A percentile compares a stretch with the other conserved stretches of the same genome.
phyloP scores from a whole-genome alignment of 2,113 vertebrate species.

The Aix galericulata region DNA sequence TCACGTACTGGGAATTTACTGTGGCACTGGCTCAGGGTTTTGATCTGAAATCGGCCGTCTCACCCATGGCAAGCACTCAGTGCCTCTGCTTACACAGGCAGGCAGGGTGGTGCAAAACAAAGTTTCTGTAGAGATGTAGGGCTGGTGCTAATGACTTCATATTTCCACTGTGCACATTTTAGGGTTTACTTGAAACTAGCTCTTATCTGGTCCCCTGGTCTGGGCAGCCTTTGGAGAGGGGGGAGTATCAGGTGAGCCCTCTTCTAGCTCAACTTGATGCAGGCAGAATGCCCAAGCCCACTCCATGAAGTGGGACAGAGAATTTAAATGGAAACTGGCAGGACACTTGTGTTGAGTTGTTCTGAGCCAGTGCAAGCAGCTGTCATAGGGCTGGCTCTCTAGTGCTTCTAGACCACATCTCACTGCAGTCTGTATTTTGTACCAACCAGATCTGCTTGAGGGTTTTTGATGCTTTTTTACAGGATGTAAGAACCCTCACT shows the following conservation, averaged over 20 bases:
- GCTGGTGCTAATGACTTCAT: neutral
- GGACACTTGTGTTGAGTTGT: neutral
- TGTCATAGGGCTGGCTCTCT: neutral
- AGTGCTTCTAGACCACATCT: neutral
- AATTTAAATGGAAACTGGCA: neutral
- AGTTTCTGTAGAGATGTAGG: neutral
- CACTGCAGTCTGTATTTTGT: neutral
- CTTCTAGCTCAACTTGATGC: too few relatives aligned
- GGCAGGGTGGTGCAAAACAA: neutral
- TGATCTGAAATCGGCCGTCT: too few relatives aligned
- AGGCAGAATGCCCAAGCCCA: neutral
- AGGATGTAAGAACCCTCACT: neutral
- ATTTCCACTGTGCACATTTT: neutral
- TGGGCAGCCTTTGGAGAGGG: neutral
- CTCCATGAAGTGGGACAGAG: neutral
- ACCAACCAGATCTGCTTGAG: rapidly evolving
- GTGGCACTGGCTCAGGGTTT: neutral
- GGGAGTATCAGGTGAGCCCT: too few relatives aligned
- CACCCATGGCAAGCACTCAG: neutral
- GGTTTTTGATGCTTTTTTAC: neutral
- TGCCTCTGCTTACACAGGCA: neutral
- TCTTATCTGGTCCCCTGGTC: neutral
- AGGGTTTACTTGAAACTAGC: neutral
- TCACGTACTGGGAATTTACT: neutral
- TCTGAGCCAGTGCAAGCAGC: neutral